Evolutionary conservation across 2,113 vertebrate genomes (phyloP), one percentile per base, ranked within the genome.

Genomic region (Eonycteris spelaea): DNA sequence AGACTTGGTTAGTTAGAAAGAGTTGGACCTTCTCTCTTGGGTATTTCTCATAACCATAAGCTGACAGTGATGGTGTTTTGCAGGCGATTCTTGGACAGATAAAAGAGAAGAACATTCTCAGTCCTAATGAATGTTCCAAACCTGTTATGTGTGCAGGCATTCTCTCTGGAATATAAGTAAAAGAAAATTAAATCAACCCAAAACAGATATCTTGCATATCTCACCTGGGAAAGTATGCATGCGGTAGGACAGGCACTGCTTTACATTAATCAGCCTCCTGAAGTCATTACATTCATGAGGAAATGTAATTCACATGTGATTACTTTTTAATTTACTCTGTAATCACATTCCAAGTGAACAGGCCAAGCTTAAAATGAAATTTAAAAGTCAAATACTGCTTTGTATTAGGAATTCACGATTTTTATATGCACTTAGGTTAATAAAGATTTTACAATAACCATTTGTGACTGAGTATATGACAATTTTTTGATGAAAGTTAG

Each of bases 351-450:
- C 98, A 97, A 98, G 98, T 98, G 99, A 99, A 99, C 98, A 95
- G 98, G 98, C 98, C 98, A 98, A 98, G 98, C 98, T 98, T 98
- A 99, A 99, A 99, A 99, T 99, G 99, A 98, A 99, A 99, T 99
- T 99, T 99, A 99, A 99, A 99, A 99, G 99, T 99, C 99, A 99
- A 99, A 99, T 99, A 98, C 95, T 98, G 98, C 98, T 98, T 98
- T 98, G 98, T 98, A 99, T 99, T 98, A 99, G 98, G 98, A 98
- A 99, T 99, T 99, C 98, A 98, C 98, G 98, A 98, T 98, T 98
- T 98, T 98, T 98, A 98, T 98, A 98, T 98, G 98, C 98, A 98
- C 98, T 98, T 98, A 98, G 98, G 98, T 98, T 99, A 99, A 99
- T 99, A 99, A 99, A 98, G 98, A 99, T 98, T 99, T 99, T 98